Evolutionary conservation across 2,113 vertebrate species (phyloP).

Genomic region (Istiophorus platypterus): DNA sequence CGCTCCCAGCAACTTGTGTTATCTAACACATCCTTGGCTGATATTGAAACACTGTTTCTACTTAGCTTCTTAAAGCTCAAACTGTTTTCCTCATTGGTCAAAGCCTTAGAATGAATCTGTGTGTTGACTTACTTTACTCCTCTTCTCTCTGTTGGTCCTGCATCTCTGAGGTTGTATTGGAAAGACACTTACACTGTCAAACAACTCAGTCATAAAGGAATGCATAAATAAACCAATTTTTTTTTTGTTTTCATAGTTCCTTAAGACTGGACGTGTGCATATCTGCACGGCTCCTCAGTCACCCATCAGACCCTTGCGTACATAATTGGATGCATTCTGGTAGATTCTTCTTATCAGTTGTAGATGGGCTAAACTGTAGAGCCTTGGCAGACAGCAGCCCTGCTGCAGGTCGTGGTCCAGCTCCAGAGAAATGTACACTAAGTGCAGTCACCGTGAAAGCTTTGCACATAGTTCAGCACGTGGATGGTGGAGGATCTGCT

Average conservation of each 20-base stretch:
- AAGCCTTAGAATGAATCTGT: neutral
- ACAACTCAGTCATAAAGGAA: conserved; percentile 28
- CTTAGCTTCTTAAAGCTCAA: neutral
- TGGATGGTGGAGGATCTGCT: conserved; percentile 57
- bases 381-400: conserved; percentile 61
- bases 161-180: neutral
- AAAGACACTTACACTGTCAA: conserved; percentile 5
- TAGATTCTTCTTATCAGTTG: conserved; percentile 77
- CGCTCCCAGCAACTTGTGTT: neutral
- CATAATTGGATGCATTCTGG: conserved; percentile 72
- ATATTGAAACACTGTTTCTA: neutral
- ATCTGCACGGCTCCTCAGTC: conserved; percentile 75
- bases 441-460: conserved; percentile 77
- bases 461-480: conserved; percentile 59
- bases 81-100: neutral
- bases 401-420: conserved; percentile 72
- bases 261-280: conserved; percentile 61
- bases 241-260: conserved; percentile 60
- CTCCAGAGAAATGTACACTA: conserved; percentile 83
- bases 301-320: conserved; percentile 53
- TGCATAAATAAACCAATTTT: conserved; percentile 8
- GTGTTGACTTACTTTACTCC: neutral
- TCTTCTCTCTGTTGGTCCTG: neutral
- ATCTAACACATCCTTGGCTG: neutral
- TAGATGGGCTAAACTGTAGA: conserved; percentile 49